Base-by-base conservation (phyloP, 2,113 vertebrate genomes). In the Solenodon paradoxus region DNA sequence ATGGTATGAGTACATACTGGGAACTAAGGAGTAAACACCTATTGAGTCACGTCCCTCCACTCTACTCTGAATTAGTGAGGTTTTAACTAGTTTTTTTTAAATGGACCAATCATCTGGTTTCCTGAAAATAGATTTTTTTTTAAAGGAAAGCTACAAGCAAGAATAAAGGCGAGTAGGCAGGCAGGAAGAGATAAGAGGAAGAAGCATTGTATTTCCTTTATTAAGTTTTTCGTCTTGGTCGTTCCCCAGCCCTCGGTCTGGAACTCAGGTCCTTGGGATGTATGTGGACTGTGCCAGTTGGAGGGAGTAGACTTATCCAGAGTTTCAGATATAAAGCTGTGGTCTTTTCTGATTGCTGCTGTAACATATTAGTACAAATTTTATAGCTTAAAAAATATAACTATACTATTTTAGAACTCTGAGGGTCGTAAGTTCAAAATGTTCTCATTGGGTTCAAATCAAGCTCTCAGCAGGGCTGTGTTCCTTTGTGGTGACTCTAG, bases 71-170 rank as follows among this genome's bases (percentile, higher is more conserved):
- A 61, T 80, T 57, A 78, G n/a, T 81, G 17, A 87, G 15, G 24
- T 51, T 92, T 93, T 77, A 55, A 77, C 68, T 78, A 86, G 59
- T 63, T 40, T 28, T 42, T 72, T 89, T 74, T 51, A 61, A 81
- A 82, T 69, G 94, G 71, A 87, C 22, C 72, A 42, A 74, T 87
- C 68, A 71, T 71, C 19, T 75, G 30, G n/a, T 92, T 92, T 83
- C 71, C 17, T 71, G 81, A 83, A 87, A 78, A 66, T 66, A 66
- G 47, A 83, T 83, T 83, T 95, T n/a, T n/a, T n/a, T n/a, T n/a
- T n/a, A n/a, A n/a, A n/a, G n/a, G n/a, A n/a, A n/a, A n/a, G n/a
- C n/a, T n/a, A n/a, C n/a, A n/a, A n/a, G n/a, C n/a, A n/a, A n/a
- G n/a, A n/a, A n/a, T n/a, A n/a, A n/a, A n/a, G n/a, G n/a, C n/a